A percentile compares a stretch with the other conserved stretches of the same genome.
Evolutionary conservation across 2,113 vertebrate species (phyloP).

Genomic region (Girardinichthys multiradiatus): DNA sequence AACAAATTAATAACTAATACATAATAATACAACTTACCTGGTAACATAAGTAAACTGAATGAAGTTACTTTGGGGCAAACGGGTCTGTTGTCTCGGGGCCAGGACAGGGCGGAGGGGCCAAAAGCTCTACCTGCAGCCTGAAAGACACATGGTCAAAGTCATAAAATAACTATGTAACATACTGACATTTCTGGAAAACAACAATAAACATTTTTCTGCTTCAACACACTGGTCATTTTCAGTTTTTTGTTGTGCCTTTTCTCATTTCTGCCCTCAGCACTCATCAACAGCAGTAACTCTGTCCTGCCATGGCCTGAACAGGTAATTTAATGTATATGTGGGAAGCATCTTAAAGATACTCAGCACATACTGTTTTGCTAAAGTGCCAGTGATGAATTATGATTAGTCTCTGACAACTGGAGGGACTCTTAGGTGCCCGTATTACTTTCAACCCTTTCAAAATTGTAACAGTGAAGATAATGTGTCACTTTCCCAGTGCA

Average conservation of each 20-base stretch:
- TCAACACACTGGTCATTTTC: constrained; percentile 1
- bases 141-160: no score
- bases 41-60: no score
- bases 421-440: not conserved
- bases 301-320: constrained; percentile 51
- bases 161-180: no score
- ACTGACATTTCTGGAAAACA: not conserved
- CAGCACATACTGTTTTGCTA: constrained; percentile 11
- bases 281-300: constrained; percentile 42
- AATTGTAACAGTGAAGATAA: not conserved
- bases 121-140: no score
- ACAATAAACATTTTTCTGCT: not conserved
- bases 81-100: no score
- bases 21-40: no score
- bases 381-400: constrained; percentile 22
- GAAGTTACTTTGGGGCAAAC: no score
- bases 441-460: constrained; percentile 8
- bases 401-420: constrained; percentile 26
- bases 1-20: no score
- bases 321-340: constrained; percentile 47
- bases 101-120: no score
- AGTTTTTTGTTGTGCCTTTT: not conserved
- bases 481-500: constrained; percentile 2
- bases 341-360: constrained; percentile 36
- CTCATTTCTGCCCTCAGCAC: constrained; percentile 26